These are phyloP conservation scores for Leucophenga maculata DNA, from an alignment of 2,888 invertebrate species.

Conservation along the genomic window DNA sequence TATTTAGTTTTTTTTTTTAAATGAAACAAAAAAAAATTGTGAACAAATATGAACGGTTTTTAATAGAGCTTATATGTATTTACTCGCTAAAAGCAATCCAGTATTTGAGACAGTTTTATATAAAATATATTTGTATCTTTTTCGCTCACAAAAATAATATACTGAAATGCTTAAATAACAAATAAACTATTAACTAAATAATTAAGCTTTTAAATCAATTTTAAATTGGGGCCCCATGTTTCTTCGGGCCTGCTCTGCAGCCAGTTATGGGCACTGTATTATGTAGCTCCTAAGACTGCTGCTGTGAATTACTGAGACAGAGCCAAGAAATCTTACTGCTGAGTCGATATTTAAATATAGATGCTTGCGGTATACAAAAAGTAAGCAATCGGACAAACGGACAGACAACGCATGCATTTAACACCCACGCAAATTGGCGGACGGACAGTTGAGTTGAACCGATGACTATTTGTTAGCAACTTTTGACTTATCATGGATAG, in stretches of 20 bases:
- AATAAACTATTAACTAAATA: no score
- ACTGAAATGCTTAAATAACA: no score
- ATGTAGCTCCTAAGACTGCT: neutral
- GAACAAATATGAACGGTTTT: no score
- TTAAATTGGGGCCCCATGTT: no score
- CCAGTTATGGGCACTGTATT: slow-evolving; percentile 41
- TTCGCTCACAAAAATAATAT: no score
- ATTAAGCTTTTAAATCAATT: neutral
- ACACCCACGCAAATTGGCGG: slow-evolving; percentile 55
- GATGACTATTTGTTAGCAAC: slow-evolving; percentile 6
- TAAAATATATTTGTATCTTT: no score
- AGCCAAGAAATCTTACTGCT: neutral
- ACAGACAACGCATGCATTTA: slow-evolving; percentile 40
- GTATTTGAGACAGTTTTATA: no score
- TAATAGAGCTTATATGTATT: no score
- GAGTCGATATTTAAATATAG: slow-evolving; percentile 16
- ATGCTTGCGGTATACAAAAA: slow-evolving; percentile 7
- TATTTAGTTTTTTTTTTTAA: no score
- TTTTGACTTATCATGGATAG: slow-evolving; percentile 39
- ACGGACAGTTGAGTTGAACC: neutral
- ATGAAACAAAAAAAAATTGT: no score
- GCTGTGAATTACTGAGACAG: neutral
- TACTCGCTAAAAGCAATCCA: no score
- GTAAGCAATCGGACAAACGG: slow-evolving; percentile 35
- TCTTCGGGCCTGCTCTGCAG: slow-evolving; percentile 7